Conservation (phyloP, 37 sponge, comb jelly and placozoan genomes). For the Halisarca cf. caerulea region DNA sequence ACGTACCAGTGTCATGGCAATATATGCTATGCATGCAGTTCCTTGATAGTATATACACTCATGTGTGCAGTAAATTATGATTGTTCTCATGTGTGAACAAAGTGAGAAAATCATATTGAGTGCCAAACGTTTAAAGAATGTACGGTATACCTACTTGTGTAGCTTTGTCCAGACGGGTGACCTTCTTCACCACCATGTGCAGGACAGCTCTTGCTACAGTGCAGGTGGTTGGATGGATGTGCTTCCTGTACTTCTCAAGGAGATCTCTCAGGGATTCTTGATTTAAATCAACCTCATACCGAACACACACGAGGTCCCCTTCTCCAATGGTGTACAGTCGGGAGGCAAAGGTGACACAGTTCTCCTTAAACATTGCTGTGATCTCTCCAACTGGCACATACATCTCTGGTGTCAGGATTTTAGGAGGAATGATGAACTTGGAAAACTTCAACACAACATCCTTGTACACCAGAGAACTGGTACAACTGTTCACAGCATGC, state of each 20-base stretch:
- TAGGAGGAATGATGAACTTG: too few species aligned
- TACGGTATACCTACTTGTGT: background rate
- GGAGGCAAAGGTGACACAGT: background rate
- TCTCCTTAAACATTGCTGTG: background rate
- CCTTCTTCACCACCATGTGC: constrained; percentile 49
- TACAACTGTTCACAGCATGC: too few species aligned
- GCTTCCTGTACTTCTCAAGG: background rate
- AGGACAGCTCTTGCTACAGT: constrained; percentile 42
- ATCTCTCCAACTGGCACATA: constrained; percentile 6
- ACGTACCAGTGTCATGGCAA: too few species aligned
- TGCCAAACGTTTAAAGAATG: too few species aligned
- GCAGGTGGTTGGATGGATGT: background rate
- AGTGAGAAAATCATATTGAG: too few species aligned
- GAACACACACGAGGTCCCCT: constrained; percentile 69
- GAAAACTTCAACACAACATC: too few species aligned
- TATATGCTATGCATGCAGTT: too few species aligned
- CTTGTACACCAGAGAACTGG: too few species aligned
- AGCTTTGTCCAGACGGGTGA: too few species aligned
- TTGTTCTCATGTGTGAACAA: too few species aligned
- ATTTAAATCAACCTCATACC: constrained; percentile 35
- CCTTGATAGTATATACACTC: too few species aligned
- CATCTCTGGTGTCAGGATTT: background rate
- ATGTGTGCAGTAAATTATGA: too few species aligned
- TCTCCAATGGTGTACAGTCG: constrained; percentile 32
- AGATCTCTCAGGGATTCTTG: background rate